phyloP scores from a whole-genome alignment of 2,797 vertebrate species.

The Helostoma temminkii region DNA sequence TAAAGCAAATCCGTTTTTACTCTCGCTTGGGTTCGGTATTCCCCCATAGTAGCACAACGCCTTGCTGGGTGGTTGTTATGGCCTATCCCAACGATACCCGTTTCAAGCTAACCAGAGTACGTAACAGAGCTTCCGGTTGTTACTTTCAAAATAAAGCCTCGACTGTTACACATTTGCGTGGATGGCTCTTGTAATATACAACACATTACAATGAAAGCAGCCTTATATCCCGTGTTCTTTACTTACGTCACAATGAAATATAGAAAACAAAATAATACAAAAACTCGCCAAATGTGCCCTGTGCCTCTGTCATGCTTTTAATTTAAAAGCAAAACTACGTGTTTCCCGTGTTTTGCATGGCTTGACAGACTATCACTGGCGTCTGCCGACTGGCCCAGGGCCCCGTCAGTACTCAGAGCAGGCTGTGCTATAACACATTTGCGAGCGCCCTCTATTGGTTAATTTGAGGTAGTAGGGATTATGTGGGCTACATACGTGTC shows the following conservation, averaged over 20 bases:
- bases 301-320: not conserved
- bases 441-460: constrained; percentile 69
- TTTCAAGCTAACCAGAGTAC: constrained; percentile 7
- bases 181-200: too few relatives aligned
- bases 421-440: constrained; percentile 45
- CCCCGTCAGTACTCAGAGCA: constrained; percentile 34
- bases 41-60: constrained; percentile 75
- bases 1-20: constrained; percentile 58
- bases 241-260: too few relatives aligned
- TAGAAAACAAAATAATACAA: rapidly evolving
- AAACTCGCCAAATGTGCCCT: rapidly evolving
- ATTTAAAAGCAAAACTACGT: not conserved
- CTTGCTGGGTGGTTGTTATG: constrained; percentile 82
- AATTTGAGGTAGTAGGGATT: constrained; percentile 1
- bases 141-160: constrained; percentile 59
- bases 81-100: constrained; percentile 76
- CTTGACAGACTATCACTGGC: constrained; percentile 38
- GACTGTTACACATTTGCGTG: rapidly evolving
- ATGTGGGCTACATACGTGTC: not conserved
- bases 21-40: constrained; percentile 72
- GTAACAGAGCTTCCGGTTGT: not conserved
- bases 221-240: not conserved
- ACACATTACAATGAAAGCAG: rapidly evolving
- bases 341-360: not conserved
- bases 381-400: constrained; percentile 53